A percentile compares a stretch with the other conserved stretches of the same genome.
Conservation (phyloP, 2,888 invertebrate species). For the Mactromeris polynyma region DNA sequence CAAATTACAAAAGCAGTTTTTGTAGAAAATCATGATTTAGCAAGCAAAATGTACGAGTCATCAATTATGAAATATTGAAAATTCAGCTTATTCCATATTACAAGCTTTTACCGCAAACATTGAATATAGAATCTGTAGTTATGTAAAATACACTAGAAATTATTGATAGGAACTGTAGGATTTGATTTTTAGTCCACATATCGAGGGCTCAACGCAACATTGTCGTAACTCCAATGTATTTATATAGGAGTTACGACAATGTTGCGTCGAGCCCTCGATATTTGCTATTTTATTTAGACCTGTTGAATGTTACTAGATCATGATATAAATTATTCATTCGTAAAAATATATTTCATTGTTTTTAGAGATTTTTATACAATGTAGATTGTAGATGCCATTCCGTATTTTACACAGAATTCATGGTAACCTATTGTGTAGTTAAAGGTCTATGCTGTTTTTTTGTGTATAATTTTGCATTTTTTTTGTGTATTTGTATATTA, state of each 20-base stretch:
- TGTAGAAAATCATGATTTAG: not conserved
- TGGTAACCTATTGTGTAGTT: not conserved
- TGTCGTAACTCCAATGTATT: no score
- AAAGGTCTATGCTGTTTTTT: not conserved
- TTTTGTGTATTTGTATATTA: conserved; percentile 20
- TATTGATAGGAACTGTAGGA: not conserved
- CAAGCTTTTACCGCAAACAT: not conserved
- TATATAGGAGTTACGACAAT: no score
- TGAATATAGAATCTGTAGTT: not conserved
- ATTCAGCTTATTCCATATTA: no score
- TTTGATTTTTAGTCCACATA: not conserved
- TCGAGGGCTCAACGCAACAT: no score
- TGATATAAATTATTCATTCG: not conserved
- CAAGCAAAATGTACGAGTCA: not conserved
- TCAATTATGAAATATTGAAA: no score
- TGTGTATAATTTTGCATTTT: not conserved
- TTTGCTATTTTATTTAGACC: not conserved
- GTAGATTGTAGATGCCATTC: not conserved
- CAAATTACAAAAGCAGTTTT: not conserved
- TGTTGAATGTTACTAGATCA: not conserved
- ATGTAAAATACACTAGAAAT: not conserved
- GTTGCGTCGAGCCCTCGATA: no score
- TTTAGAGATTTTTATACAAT: not conserved
- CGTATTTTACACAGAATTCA: not conserved
- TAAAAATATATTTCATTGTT: not conserved